These are phyloP conservation scores for Pseudorasbora parva DNA, from an alignment of 2,113 vertebrate genomes.

Conservation along the genomic window DNA sequence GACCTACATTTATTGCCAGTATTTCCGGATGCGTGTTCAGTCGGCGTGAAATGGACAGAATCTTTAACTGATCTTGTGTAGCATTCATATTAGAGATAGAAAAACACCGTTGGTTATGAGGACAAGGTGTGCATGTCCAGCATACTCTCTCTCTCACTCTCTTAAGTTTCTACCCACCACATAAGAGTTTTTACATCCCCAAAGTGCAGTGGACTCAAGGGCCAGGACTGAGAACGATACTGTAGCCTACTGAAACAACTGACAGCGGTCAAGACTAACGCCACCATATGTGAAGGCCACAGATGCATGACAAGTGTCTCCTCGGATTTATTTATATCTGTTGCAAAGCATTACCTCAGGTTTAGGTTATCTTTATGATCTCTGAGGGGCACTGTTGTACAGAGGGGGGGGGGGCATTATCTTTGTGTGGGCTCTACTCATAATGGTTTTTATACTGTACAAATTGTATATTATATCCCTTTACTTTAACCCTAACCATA, in stretches of 20 bases:
- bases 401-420: too few species aligned
- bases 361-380: background rate
- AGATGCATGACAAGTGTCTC: background rate
- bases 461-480: too few species aligned
- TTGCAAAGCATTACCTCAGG: background rate
- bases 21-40: background rate
- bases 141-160: background rate
- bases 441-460: too few species aligned
- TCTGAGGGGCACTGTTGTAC: too few species aligned
- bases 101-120: constrained; percentile 22
- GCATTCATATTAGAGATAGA: background rate
- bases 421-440: too few species aligned
- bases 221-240: background rate
- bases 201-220: background rate
- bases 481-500: too few species aligned
- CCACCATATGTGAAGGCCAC: background rate
- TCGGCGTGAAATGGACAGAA: background rate
- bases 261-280: background rate
- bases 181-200: background rate
- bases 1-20: background rate
- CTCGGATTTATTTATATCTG: background rate
- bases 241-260: background rate
- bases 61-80: background rate
- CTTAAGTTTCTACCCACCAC: background rate
- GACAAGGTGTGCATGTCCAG: constrained; percentile 50